These are phyloP conservation scores for Sebastes oblongus DNA, from an alignment of 2,797 vertebrate genomes.

Conservation along the genomic window DNA sequence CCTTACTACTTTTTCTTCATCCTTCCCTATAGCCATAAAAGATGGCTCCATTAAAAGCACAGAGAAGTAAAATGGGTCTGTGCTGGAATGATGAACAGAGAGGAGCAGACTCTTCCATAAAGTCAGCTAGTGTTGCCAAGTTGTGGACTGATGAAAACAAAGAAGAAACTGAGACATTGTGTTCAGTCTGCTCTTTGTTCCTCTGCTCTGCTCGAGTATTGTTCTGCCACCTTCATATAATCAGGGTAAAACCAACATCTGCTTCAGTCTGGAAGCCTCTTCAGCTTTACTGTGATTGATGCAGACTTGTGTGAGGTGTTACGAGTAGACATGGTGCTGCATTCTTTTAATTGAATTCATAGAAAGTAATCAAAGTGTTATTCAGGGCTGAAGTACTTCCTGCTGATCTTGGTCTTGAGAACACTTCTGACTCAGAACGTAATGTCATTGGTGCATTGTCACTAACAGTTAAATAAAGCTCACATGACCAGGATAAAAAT, in stretches of 20 bases:
- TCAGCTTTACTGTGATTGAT: constrained; percentile 35
- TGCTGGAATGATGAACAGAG: background rate
- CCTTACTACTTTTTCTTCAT: background rate
- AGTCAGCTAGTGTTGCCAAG: background rate
- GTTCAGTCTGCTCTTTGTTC: constrained; percentile 1
- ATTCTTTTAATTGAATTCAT: constrained; percentile 1
- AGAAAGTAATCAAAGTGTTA: constrained; percentile 6
- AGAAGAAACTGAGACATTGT: background rate
- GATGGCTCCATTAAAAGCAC: background rate
- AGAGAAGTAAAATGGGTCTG: background rate
- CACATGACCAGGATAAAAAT: background rate
- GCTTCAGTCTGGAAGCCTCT: constrained; percentile 13
- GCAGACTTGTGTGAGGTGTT: background rate
- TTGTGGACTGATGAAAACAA: background rate
- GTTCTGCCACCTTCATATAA: constrained; percentile 39
- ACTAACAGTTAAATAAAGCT: background rate
- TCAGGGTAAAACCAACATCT: constrained; percentile 47
- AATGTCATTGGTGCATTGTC: background rate
- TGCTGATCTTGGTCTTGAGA: background rate
- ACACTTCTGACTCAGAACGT: background rate
- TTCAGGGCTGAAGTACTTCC: background rate
- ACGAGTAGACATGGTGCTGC: background rate
- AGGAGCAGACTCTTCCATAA: background rate
- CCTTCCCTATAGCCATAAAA: background rate
- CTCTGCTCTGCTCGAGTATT: constrained; percentile 23